phyloP scores from a whole-genome alignment of 2,113 vertebrate species.

The Alexandromys fortis region DNA sequence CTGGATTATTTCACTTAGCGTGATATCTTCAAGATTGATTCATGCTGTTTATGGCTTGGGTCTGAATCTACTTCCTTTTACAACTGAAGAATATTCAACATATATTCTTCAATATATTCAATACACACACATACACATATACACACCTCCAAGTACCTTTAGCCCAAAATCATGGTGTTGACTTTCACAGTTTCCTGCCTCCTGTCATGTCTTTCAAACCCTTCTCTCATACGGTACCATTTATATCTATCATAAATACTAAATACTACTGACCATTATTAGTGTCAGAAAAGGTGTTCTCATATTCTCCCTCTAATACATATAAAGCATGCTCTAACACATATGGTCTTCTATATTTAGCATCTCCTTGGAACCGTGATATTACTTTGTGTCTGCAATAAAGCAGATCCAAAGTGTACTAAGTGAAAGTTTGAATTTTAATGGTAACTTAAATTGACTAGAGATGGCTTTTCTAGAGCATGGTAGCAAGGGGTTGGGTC shows the following conservation, averaged over 20 bases:
- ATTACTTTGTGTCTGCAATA: background rate
- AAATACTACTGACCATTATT: background rate
- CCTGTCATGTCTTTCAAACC: background rate
- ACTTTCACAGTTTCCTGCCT: background rate
- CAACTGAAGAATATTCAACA: background rate
- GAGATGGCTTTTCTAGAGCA: too few relatives aligned
- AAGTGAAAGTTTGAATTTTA: background rate
- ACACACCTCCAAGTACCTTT: background rate
- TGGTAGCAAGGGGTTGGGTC: background rate
- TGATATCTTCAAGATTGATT: background rate
- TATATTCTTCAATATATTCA: too few relatives aligned
- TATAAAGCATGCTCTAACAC: background rate
- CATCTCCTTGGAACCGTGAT: background rate
- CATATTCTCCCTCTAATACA: background rate
- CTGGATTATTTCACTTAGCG: background rate
- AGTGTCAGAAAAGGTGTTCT: background rate
- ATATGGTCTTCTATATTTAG: background rate
- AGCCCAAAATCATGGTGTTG: background rate
- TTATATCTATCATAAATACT: too few relatives aligned
- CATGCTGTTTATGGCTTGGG: background rate
- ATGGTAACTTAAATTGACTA: background rate
- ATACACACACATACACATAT: too few relatives aligned
- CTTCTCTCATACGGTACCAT: background rate
- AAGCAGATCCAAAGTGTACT: background rate
- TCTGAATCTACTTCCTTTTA: background rate